Conservation (phyloP, 1,140 invertebrate genomes). For the Macrobrachium rosenbergii region DNA sequence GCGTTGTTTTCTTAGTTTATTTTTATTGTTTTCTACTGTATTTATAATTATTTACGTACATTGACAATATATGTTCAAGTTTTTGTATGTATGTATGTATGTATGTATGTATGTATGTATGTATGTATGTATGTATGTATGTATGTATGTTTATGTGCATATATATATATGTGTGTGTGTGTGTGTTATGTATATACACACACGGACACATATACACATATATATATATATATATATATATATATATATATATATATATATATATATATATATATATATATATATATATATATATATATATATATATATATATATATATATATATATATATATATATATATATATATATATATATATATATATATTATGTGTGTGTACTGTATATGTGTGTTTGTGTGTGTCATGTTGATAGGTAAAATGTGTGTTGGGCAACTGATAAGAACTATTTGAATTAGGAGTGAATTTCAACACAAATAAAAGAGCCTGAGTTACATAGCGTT, state of each 20-base stretch:
- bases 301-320: no score
- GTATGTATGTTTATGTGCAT: no score
- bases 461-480: no score
- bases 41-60: no score
- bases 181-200: neutral
- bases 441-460: no score
- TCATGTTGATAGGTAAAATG: neutral
- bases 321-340: neutral
- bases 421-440: neutral
- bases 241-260: neutral
- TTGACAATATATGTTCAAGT: neutral
- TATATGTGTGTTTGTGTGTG: neutral
- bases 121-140: neutral
- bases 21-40: no score
- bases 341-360: no score
- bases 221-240: neutral
- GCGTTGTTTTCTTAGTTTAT: no score
- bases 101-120: neutral
- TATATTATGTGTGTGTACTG: neutral
- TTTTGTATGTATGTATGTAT: constrained; percentile 1
- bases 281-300: neutral
- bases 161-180: no score
- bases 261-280: neutral
- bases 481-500: no score
- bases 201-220: neutral